These are phyloP conservation scores for Ammospiza maritima DNA, from an alignment of 2,797 vertebrate species.

Conservation along the genomic window DNA sequence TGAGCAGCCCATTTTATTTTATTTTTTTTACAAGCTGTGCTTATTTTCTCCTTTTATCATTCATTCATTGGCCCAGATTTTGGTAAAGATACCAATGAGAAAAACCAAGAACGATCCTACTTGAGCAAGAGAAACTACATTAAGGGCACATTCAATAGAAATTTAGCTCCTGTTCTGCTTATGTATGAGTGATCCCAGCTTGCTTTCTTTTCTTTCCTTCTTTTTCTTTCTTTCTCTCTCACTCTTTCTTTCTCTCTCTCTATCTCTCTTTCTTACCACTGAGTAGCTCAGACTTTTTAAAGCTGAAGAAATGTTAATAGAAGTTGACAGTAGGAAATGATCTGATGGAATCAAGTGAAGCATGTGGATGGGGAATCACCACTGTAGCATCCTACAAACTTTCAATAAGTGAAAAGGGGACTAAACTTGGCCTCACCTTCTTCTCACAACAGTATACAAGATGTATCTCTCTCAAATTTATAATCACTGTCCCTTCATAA, in stretches of 20 bases:
- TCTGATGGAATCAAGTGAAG: not conserved
- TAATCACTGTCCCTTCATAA: not conserved
- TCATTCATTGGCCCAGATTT: not conserved
- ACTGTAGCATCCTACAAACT: not conserved
- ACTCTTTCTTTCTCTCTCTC: not conserved
- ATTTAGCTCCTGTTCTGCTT: not conserved
- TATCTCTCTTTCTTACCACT: not conserved
- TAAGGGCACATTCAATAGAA: not conserved
- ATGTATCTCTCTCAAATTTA: not conserved
- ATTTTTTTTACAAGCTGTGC: not conserved
- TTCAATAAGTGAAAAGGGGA: not conserved
- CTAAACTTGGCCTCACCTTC: not conserved
- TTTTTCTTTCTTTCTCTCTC: too few species aligned
- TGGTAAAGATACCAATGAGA: not conserved
- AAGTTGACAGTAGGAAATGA: not conserved
- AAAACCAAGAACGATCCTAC: not conserved
- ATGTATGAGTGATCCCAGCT: not conserved
- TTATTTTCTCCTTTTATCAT: not conserved
- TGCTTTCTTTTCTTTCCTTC: too few species aligned
- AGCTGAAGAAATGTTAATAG: not conserved
- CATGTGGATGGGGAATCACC: not conserved
- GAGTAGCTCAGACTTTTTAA: not conserved
- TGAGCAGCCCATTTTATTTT: not conserved
- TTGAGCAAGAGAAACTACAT: not conserved
- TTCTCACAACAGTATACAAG: not conserved